Evolutionary conservation across 2,113 vertebrate species (phyloP), one percentile per base, ranked within the genome.

Genomic region (Albula glossodonta): DNA sequence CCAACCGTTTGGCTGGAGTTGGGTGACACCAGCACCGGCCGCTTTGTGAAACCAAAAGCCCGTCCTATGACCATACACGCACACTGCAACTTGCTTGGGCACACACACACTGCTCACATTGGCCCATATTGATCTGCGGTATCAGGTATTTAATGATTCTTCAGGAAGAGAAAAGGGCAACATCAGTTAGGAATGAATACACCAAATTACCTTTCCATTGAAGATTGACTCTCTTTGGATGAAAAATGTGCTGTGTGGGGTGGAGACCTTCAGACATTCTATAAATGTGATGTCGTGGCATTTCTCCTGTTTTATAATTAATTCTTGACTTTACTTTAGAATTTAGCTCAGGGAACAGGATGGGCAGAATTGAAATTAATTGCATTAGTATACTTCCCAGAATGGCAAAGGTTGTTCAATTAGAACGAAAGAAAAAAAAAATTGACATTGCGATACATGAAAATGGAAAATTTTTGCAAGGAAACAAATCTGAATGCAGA

Each of bases 71-170:
- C 31, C 74, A n/a, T 41, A 41, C 13, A 74, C 70, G 22, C 52
- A 48, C 19, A 50, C 19, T 31, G 11, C 5, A 17, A 49, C 17
- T 41, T 41, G 57, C 51, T 41, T 41, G 31, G 31, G 31, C 80
- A 57, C 83, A 51, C 50, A 25, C 25, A 49, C 52, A 8, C 25
- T 12, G 70, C 80, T 78, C 53, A 84, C 31, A 66, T 63, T 51
- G 17, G 31, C 82, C 56, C 8, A 51, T 80, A 80, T 89, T 80
- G 77, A 87, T 87, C 66, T 13, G 78, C 17, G 52, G 80, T 66
- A 51, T 80, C 77, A 83, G 79, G 22, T 82, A 49, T 80, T 88
- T 82, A 84, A 87, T 85, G 85, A 86, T 79, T 83, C 83, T 86
- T 86, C 80, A 51, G 50, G 82, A 84, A 41, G 50, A 80, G 22